Percentiles rank a stretch among this genome's conserved stretches.
These are phyloP conservation scores for Bathynomus jamesi DNA, from an alignment of 1,140 invertebrate genomes.

Conservation along the genomic window DNA sequence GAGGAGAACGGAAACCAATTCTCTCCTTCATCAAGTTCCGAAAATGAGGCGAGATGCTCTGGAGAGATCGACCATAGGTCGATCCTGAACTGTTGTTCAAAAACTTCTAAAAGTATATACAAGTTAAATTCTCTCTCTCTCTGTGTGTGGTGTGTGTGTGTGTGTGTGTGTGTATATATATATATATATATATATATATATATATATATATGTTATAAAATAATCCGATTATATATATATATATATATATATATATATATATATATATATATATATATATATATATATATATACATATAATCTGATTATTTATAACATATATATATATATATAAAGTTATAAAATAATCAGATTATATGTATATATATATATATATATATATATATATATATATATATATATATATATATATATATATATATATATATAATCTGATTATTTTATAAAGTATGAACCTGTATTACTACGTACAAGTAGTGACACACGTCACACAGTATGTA, in stretches of 20 bases:
- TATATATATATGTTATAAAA: not conserved
- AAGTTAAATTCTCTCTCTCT: too few relatives aligned
- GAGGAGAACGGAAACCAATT: too few relatives aligned
- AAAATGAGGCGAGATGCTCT: too few relatives aligned
- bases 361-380: conserved; percentile 41
- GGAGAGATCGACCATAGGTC: too few relatives aligned
- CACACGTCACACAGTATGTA: too few relatives aligned
- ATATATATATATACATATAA: conserved; percentile 8
- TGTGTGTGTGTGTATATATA: not conserved
- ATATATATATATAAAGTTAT: conserved; percentile 5
- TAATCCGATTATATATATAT: not conserved
- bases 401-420: conserved; percentile 10
- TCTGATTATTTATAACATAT: not conserved
- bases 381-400: conserved; percentile 13
- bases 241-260: conserved; percentile 13
- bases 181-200: not conserved
- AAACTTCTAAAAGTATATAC: too few relatives aligned
- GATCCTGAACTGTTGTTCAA: too few relatives aligned
- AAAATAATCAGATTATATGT: conserved; percentile 15
- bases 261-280: conserved; percentile 13
- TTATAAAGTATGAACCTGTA: too few relatives aligned
- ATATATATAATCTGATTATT: conserved; percentile 7
- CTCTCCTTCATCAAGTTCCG: too few relatives aligned
- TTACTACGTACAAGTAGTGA: too few relatives aligned
- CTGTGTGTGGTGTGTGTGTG: not conserved